These are phyloP conservation scores for Rhimphoctona megacephalus DNA, from an alignment of 2,888 invertebrate species.

Conservation along the genomic window DNA sequence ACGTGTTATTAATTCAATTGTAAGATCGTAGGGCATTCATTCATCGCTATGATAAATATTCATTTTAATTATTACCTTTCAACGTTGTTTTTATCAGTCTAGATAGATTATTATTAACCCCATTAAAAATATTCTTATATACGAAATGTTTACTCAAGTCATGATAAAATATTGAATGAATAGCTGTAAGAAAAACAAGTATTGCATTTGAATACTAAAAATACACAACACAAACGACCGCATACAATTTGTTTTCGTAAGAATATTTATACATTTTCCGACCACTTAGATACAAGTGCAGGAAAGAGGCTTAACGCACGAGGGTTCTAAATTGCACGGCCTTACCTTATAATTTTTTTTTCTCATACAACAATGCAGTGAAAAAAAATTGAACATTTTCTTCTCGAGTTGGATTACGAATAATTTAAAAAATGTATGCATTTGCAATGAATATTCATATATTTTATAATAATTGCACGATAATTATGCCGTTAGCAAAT, in stretches of 20 bases:
- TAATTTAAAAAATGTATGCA: constrained; percentile 8
- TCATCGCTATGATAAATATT: neutral
- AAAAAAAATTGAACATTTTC: neutral
- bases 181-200: neutral
- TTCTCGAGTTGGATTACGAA: constrained; percentile 2
- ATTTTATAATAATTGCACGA: constrained; percentile 23
- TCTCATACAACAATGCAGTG: neutral
- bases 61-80: neutral
- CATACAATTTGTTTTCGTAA: neutral
- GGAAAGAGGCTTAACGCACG: neutral
- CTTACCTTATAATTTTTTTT: neutral
- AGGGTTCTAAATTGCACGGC: neutral
- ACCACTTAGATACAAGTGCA: neutral
- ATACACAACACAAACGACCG: neutral
- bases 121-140: neutral
- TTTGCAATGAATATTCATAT: constrained; percentile 32
- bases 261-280: neutral
- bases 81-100: neutral
- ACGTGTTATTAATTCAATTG: neutral
- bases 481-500: constrained; percentile 37
- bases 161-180: neutral
- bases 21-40: neutral
- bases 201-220: neutral
- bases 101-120: neutral
- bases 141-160: neutral